Evolutionary conservation across 1,140 invertebrate species (phyloP).

Genomic region (Drosophila erecta): DNA sequence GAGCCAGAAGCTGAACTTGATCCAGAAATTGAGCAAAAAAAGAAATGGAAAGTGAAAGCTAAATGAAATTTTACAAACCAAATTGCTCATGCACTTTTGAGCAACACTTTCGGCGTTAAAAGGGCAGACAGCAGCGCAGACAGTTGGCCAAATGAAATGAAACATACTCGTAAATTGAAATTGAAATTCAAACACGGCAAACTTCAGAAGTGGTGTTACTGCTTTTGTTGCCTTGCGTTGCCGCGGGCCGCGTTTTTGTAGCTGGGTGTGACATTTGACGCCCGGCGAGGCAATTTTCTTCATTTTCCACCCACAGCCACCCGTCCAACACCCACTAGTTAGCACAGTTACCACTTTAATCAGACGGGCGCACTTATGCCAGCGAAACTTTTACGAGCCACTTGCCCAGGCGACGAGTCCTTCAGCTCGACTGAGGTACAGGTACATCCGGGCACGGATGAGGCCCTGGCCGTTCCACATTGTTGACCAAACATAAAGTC

Average conservation of each 20-base stretch:
- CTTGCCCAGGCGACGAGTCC: slow-evolving; percentile 52
- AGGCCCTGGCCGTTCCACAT: slow-evolving; percentile 49
- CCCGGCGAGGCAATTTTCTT: slow-evolving; percentile 26
- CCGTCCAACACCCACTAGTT: slow-evolving; percentile 24
- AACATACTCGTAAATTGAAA: slow-evolving; percentile 61
- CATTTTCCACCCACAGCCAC: slow-evolving; percentile 1
- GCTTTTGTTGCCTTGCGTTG: slow-evolving; percentile 39
- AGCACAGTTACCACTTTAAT: slow-evolving; percentile 59
- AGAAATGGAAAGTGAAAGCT: slow-evolving; percentile 44
- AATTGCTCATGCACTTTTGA: slow-evolving; percentile 82
- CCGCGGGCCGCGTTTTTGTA: slow-evolving; percentile 49
- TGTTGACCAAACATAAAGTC: slow-evolving; percentile 71
- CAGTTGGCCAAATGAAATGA: slow-evolving; percentile 66
- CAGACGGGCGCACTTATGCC: slow-evolving; percentile 28
- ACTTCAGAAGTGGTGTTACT: slow-evolving; percentile 33
- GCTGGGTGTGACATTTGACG: slow-evolving; percentile 61
- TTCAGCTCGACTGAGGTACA: too few species aligned
- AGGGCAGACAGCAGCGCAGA: slow-evolving; percentile 31
- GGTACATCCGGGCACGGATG: neutral
- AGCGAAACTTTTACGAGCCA: slow-evolving; percentile 56
- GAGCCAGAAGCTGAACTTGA: slow-evolving; percentile 9
- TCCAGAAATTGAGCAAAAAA: slow-evolving; percentile 8
- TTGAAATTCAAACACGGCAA: slow-evolving; percentile 60
- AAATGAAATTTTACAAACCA: slow-evolving; percentile 81
- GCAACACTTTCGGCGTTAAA: slow-evolving; percentile 67